Evolutionary conservation across 2,888 invertebrate genomes (phyloP), one percentile per base, ranked within the genome.

Genomic region (Napeogenes sylphis): DNA sequence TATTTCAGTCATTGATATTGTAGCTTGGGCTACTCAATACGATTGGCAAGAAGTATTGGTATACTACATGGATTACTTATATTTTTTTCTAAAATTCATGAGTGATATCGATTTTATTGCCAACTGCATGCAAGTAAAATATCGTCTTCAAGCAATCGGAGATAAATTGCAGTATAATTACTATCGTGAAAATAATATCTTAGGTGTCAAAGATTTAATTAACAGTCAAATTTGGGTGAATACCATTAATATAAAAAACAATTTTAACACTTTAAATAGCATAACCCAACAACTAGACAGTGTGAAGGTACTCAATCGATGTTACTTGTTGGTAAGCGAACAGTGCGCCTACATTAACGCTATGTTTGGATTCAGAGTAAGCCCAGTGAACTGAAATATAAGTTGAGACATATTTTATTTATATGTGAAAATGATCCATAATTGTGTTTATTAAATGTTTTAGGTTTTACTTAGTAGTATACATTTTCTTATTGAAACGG

Each of bases 281-380:
- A 35, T 5, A 35, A 3, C 35, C 3, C 14, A 47, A n/a, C 47
- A 6, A n/a, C 58, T 53, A 14, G 46, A 61, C 6, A 55, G 59
- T 30, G 58, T 65, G 4, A 58, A 71, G 10, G 35, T 63, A 58
- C 57, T 70, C 12, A 65, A 53, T 32, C 69, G 67, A 60, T 69
- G 60, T n/a, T 69, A 67, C 14, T 47, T 68, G 12, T 62, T 72
- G 35, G 55, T 72, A 54, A 53, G 63, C 6, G 65, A 68, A 32
- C 71, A 72, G 61, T 61, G 62, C 14, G 63, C 66, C 6, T 70
- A 62, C 58, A 47, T 71, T 21, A 71, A 72, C 35, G 60, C 35
- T 30, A 64, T 62, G 45, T 72, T 64, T 46, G 70, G 71, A 13
- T 59, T 70, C 2, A 61, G 70, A 58, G 68, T 71, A 54, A 61